Conservation (phyloP, 2,113 vertebrate species). For the Erpornis zantholeuca region DNA sequence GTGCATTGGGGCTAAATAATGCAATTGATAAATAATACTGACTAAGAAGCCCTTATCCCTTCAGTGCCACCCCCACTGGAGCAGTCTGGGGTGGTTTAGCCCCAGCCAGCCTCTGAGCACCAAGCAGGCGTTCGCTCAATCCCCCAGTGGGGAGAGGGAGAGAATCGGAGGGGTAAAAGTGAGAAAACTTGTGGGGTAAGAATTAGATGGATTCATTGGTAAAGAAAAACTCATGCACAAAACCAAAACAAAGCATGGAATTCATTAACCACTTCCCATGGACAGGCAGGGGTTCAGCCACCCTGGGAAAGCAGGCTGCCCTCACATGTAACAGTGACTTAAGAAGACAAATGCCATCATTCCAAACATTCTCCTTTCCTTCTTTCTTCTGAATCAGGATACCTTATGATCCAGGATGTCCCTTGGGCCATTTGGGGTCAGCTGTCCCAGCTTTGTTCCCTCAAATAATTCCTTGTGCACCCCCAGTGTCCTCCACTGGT, state of each 20-base stretch:
- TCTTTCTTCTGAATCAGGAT: not conserved
- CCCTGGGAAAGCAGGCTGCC: not conserved
- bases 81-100: not conserved
- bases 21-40: not conserved
- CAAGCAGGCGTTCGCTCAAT: rapidly evolving
- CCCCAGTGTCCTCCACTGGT: not conserved
- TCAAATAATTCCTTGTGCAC: not conserved
- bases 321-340: not conserved
- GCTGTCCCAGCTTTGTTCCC: not conserved
- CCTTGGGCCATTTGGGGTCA: not conserved
- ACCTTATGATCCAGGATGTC: not conserved
- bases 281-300: not conserved
- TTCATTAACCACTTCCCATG: not conserved
- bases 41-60: not conserved
- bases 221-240: not conserved
- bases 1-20: not conserved
- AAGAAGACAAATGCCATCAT: rapidly evolving
- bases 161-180: not conserved
- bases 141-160: too few species aligned
- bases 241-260: not conserved
- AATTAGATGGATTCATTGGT: not conserved
- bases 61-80: not conserved
- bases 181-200: not conserved
- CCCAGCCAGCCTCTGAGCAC: not conserved
- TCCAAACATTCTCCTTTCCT: not conserved